These are phyloP conservation scores for Brachyhypopomus gauderio DNA, from an alignment of 2,113 vertebrate species.

Conservation along the genomic window DNA sequence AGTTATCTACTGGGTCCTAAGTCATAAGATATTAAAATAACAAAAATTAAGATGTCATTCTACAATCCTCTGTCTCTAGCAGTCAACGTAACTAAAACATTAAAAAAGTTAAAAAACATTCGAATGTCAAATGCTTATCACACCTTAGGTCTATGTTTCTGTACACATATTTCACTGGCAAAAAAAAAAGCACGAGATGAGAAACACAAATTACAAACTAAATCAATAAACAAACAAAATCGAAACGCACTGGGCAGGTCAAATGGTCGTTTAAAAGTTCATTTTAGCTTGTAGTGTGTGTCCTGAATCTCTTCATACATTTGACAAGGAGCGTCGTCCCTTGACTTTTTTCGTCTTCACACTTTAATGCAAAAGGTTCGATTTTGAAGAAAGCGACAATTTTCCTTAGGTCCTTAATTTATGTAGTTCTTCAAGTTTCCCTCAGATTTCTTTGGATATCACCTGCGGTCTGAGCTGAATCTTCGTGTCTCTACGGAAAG, in stretches of 20 bases:
- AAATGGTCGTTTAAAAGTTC: not conserved
- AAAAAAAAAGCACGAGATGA: not conserved
- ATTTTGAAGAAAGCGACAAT: not conserved
- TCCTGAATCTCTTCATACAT: not conserved
- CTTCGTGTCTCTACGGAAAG: conserved; percentile 30
- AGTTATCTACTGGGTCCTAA: not conserved
- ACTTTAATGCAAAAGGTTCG: no score
- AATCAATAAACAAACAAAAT: not conserved
- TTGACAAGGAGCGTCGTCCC: not conserved
- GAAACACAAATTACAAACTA: not conserved
- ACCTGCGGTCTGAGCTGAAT: conserved; percentile 24
- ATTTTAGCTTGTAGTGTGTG: not conserved
- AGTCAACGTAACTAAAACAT: not conserved
- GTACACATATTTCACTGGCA: not conserved
- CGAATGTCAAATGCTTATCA: not conserved
- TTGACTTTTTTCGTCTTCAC: no score
- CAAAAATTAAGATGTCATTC: conserved; percentile 14
- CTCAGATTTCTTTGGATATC: conserved; percentile 19
- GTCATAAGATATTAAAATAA: conserved; percentile 27
- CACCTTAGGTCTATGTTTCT: conserved; percentile 31
- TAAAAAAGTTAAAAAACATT: not conserved
- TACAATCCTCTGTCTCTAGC: not conserved
- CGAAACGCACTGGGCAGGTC: not conserved
- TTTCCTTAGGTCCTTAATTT: conserved; percentile 20
- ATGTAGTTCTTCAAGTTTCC: conserved; percentile 6